These are phyloP conservation scores for Peromyscus attwateri DNA, from an alignment of 2,797 vertebrate species.

Conservation along the genomic window DNA sequence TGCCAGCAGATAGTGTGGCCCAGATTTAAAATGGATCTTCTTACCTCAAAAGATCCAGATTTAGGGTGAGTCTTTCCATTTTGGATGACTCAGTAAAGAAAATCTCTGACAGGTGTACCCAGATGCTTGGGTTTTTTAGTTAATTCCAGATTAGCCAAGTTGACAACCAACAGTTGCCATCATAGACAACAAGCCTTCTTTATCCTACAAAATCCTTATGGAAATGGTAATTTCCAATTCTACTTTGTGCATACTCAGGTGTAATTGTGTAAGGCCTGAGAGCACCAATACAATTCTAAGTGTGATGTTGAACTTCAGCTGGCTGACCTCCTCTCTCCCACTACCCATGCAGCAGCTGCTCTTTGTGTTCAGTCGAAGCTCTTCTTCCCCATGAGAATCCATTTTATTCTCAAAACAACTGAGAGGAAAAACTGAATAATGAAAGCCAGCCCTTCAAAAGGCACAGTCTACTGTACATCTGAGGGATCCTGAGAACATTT, in stretches of 20 bases:
- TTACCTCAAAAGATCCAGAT: neutral
- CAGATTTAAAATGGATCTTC: neutral
- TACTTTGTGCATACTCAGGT: neutral
- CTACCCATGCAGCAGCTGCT: neutral
- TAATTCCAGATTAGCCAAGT: neutral
- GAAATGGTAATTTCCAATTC: neutral
- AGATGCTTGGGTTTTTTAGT: neutral
- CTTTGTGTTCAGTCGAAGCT: neutral
- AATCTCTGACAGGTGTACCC: neutral
- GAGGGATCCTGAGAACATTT: neutral
- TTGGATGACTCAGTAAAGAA: neutral
- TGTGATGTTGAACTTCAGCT: neutral
- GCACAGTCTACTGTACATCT: neutral
- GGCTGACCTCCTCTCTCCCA: neutral
- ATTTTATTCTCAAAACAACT: slow-evolving; percentile 17
- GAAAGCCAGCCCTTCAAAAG: neutral
- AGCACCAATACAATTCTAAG: neutral
- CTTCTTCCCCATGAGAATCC: neutral
- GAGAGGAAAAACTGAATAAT: neutral
- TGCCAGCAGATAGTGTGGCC: neutral
- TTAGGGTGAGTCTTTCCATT: neutral
- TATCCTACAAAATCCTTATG: neutral
- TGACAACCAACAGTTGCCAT: neutral
- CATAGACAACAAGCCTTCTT: neutral
- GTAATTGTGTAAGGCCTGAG: neutral